A percentile compares a stretch with the other conserved stretches of the same genome.
Evolutionary conservation across 2,797 vertebrate species (phyloP).

Genomic region (Xyrichtys novacula): DNA sequence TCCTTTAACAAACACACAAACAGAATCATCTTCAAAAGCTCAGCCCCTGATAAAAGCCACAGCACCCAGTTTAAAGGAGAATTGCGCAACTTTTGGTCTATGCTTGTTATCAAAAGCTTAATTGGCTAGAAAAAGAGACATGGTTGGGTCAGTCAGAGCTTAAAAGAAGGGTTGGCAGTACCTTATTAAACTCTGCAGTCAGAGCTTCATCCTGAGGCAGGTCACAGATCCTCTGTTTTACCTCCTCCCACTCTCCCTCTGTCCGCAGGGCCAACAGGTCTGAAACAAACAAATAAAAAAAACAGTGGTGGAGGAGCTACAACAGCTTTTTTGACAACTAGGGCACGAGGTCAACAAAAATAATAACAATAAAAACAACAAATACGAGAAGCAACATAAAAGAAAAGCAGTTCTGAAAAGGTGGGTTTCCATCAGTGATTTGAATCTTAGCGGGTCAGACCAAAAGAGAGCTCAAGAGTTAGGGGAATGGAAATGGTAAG

Average conservation of each 20-base stretch:
- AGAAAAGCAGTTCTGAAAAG: too few species aligned
- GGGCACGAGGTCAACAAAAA: not conserved
- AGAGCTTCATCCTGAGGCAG: slow-evolving; percentile 90
- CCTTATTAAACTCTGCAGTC: slow-evolving; percentile 93
- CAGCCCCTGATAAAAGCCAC: slow-evolving; percentile 7
- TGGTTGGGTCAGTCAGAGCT: not conserved
- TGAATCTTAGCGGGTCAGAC: too few species aligned
- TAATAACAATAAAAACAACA: too few species aligned
- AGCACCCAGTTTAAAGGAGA: not conserved
- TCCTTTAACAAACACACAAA: slow-evolving; percentile 83
- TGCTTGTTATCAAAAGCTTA: slow-evolving; percentile 10
- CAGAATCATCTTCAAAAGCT: slow-evolving; percentile 26
- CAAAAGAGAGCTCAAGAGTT: too few species aligned
- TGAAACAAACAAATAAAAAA: slow-evolving; percentile 71
- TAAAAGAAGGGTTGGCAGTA: slow-evolving; percentile 56
- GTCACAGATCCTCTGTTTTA: slow-evolving; percentile 87
- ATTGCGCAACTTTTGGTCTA: not conserved
- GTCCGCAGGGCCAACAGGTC: slow-evolving; percentile 88
- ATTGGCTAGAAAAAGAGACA: not conserved
- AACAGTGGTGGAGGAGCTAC: slow-evolving; percentile 30
- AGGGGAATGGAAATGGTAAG: too few species aligned
- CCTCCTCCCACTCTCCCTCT: slow-evolving; percentile 92
- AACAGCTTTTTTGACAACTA: not conserved
- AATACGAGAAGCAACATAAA: too few species aligned
- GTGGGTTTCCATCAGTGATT: too few species aligned